Evolutionary conservation across 2,113 vertebrate species (phyloP), one percentile per base, ranked within the genome.

Genomic region (Syngnathoides biaculeatus): DNA sequence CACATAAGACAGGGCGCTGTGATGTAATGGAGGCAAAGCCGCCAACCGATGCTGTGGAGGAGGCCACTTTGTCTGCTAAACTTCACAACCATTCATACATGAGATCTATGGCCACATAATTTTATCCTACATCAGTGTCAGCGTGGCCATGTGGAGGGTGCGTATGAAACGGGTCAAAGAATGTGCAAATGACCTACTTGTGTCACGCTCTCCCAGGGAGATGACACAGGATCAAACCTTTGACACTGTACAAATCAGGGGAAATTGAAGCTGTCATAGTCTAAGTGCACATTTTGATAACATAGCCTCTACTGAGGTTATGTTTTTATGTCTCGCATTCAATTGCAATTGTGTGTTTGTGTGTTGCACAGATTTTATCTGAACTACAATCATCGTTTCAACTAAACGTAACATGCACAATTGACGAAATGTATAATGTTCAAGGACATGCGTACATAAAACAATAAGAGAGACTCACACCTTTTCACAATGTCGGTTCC

Each of bases 401-500:
- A 35, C 30, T 35, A 35, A 35, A 35, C 30, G 30, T 35, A 35
- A 17, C 13, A 14, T 57, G 55, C 8, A 57, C 2, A 4, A 27
- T 17, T 59, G n/a, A 57, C 3, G 8, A n/a, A 53, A 57, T 57
- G n/a, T 26, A 3, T 57, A 57, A 10, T 13, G 55, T 27, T 26
- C 8, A 11, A 22, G 22, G 11, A 8, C 22, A 57, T 24, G 22
- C 14, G 5, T 56, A 30, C 14, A 26, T 27, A 17, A 48, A 6
- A 4, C 15, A 5, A 48, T 48, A 30, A 64, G 38, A 60, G 30
- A 38, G 14, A 27, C 20, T 62, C 87, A 40, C 89, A 95, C 94
- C 95, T 96, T 83, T 86, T 91, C 0, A 92, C 87, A 0, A 93
- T 12, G 35, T 91, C 88, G 5, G 91, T 92, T 75, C 94, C 94